phyloP scores from a whole-genome alignment of 2,797 vertebrate genomes.

The Hylomyscus alleni region DNA sequence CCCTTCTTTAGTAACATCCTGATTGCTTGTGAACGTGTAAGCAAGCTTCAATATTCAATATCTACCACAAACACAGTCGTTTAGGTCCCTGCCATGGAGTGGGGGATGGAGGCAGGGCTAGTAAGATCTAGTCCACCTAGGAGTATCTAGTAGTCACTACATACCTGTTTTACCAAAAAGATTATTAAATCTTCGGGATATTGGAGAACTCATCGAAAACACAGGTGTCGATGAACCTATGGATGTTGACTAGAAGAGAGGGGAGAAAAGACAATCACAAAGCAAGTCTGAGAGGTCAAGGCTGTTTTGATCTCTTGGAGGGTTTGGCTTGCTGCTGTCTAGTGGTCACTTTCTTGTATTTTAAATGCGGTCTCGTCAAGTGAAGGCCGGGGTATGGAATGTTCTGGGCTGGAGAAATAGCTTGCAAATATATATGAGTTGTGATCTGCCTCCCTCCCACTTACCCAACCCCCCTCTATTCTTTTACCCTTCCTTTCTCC shows the following conservation, averaged over 20 bases:
- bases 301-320: not conserved
- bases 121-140: not conserved
- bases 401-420: not conserved
- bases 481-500: too few species aligned
- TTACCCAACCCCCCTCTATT: accelerated
- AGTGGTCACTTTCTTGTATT: not conserved
- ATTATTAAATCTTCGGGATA: conserved; percentile 89
- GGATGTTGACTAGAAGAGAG: conserved; percentile 90
- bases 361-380: not conserved
- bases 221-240: conserved; percentile 87
- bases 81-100: not conserved
- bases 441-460: too few species aligned
- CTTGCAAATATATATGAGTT: not conserved
- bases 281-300: not conserved
- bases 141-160: conserved; percentile 58
- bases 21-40: not conserved
- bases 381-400: not conserved
- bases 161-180: conserved; percentile 92
- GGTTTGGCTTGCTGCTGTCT: not conserved
- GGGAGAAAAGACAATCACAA: conserved; percentile 37
- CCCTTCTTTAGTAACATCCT: not conserved
- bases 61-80: not conserved
- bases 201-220: conserved; percentile 90
- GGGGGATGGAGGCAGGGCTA: not conserved
- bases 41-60: not conserved